Conservation (phyloP, 2,113 vertebrate genomes). For the Ondatra zibethicus region DNA sequence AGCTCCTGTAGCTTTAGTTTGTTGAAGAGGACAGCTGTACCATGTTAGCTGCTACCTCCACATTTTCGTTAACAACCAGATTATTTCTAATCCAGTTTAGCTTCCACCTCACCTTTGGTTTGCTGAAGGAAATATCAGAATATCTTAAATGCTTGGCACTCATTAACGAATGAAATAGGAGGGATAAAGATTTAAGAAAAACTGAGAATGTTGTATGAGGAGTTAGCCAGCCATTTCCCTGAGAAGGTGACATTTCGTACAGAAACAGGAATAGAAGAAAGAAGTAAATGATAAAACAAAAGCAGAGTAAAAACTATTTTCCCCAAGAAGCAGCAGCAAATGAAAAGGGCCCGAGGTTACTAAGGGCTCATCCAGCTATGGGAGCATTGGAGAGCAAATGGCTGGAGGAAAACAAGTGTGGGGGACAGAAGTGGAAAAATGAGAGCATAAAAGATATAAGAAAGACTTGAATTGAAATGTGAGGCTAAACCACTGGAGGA, state of each 20-base stretch:
- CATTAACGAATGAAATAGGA: background rate
- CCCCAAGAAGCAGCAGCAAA: background rate
- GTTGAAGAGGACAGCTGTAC: background rate
- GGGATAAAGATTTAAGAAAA: background rate
- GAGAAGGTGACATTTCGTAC: background rate
- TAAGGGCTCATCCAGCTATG: background rate
- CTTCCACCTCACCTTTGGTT: accelerated
- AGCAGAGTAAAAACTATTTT: background rate
- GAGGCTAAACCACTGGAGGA: background rate
- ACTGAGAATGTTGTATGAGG: background rate
- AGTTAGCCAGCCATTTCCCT: background rate
- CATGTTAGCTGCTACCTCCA: background rate
- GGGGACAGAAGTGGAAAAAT: background rate
- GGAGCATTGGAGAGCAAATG: background rate
- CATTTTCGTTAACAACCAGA: background rate
- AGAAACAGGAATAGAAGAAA: background rate
- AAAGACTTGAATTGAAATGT: background rate
- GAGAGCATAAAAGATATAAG: background rate
- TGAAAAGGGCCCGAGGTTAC: background rate
- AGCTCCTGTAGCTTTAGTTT: background rate
- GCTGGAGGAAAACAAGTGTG: background rate
- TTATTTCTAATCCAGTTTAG: background rate
- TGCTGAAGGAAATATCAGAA: background rate
- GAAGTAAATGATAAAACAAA: background rate
- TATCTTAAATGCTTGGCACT: background rate